Conservation (phyloP, 2,113 vertebrate genomes). For the Myotis lucifugus region DNA sequence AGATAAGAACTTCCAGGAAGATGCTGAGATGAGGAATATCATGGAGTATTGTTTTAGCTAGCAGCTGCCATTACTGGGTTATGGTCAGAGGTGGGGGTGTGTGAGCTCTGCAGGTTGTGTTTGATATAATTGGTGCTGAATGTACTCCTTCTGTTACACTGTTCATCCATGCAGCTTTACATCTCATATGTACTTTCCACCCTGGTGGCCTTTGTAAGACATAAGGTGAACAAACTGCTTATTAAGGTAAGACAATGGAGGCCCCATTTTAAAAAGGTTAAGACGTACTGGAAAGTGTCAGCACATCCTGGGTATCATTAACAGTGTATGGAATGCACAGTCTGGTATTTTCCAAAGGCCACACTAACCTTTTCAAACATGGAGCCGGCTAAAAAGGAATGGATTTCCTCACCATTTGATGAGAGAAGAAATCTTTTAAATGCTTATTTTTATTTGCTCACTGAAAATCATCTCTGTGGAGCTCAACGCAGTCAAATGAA, state of each 20-base stretch:
- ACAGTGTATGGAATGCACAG: conserved; percentile 80
- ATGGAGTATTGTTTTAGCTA: not conserved
- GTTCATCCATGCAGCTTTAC: conserved; percentile 9
- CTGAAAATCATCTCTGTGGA: conserved; percentile 77
- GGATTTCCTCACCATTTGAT: conserved; percentile 82
- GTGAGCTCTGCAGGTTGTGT: not conserved
- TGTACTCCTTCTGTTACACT: not conserved
- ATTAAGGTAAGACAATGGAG: conserved; percentile 89
- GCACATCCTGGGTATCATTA: conserved; percentile 86
- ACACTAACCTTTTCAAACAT: conserved; percentile 89
- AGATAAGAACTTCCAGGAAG: conserved; percentile 20
- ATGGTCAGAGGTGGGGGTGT: not conserved
- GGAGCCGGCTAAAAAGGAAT: conserved; percentile 85
- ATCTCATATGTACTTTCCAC: conserved; percentile 52
- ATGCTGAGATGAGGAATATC: not conserved
- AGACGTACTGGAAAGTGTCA: conserved; percentile 86
- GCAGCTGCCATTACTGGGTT: conserved; percentile 28
- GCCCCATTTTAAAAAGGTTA: conserved; percentile 88
- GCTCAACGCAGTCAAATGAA: conserved; percentile 69
- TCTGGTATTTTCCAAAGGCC: conserved; percentile 90
- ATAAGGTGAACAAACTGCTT: conserved; percentile 89
- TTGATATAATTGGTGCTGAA: not conserved
- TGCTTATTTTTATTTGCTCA: conserved; percentile 83
- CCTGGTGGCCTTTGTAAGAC: conserved; percentile 83
- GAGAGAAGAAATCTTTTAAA: conserved; percentile 82